Conservation (phyloP, 2,797 vertebrate species). For the Decapterus maruadsi region DNA sequence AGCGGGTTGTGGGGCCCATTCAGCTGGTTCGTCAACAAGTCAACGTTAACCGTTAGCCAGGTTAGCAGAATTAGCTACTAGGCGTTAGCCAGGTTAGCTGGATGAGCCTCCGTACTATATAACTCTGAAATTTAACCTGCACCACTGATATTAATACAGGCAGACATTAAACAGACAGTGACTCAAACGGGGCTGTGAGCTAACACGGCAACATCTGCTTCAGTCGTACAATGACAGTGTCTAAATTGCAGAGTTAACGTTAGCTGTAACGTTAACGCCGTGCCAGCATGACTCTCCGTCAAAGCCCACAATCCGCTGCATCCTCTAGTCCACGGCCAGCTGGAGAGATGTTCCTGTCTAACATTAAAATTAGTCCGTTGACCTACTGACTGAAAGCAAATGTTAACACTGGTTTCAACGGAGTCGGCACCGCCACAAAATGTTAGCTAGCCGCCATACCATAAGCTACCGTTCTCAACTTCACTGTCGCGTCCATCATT, state of each 20-base stretch:
- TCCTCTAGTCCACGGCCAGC: constrained; percentile 24
- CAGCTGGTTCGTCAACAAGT: constrained; percentile 84
- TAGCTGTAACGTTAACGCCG: constrained; percentile 66
- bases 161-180: neutral
- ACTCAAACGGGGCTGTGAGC: constrained; percentile 33
- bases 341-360: constrained; percentile 16
- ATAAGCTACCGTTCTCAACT: constrained; percentile 69
- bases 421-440: constrained; percentile 62
- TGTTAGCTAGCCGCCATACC: constrained; percentile 79
- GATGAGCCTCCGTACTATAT: constrained; percentile 20
- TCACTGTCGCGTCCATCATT: constrained; percentile 76
- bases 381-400: constrained; percentile 76
- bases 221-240: constrained; percentile 74
- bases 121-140: constrained; percentile 8
- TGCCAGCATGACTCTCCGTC: constrained; percentile 71
- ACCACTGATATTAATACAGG: neutral
- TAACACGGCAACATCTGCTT: constrained; percentile 39
- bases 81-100: constrained; percentile 68
- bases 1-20: constrained; percentile 82
- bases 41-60: constrained; percentile 79
- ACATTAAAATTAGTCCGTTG: constrained; percentile 52
- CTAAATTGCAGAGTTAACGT: constrained; percentile 69
- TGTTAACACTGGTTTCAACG: constrained; percentile 44
- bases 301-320: constrained; percentile 48
- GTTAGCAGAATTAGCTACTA: constrained; percentile 71